Evolutionary conservation across 2,113 vertebrate genomes (phyloP).

Genomic region (Ophthalmolycus amberensis): DNA sequence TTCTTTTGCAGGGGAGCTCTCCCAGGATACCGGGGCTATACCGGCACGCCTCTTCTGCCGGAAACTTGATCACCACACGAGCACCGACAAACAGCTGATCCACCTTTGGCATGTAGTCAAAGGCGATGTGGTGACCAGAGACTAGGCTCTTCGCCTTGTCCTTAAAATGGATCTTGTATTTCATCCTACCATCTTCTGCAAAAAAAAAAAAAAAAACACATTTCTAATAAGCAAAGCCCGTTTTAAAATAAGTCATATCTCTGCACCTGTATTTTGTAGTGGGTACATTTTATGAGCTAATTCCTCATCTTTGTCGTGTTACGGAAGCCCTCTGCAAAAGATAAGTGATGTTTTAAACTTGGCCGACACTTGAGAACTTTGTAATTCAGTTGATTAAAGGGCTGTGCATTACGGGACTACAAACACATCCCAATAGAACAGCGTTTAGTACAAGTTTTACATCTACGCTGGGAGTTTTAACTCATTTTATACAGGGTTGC

Average conservation of each 20-base stretch:
- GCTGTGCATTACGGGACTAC: background rate
- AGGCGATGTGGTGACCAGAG: slow-evolving; percentile 91
- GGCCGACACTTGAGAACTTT: background rate
- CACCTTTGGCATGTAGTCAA: slow-evolving; percentile 75
- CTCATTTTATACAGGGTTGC: background rate
- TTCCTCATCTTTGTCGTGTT: background rate
- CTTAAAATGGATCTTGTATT: slow-evolving; percentile 91
- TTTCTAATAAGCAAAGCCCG: background rate
- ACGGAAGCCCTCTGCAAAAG: background rate
- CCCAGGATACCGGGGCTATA: slow-evolving; percentile 88
- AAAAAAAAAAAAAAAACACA: slow-evolving; percentile 6
- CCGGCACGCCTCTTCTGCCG: slow-evolving; percentile 79
- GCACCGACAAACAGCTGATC: slow-evolving; percentile 86
- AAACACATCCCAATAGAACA: background rate
- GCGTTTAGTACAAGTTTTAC: background rate
- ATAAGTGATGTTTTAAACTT: background rate
- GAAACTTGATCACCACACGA: slow-evolving; percentile 88
- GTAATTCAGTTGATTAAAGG: background rate
- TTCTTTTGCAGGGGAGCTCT: slow-evolving; percentile 90
- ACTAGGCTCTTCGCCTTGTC: slow-evolving; percentile 88
- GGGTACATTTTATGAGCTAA: background rate
- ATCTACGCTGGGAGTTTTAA: background rate
- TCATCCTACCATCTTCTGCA: slow-evolving; percentile 80
- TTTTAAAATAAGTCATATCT: background rate
- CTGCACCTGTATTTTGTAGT: background rate